Evolutionary conservation across 1,140 invertebrate genomes (phyloP), one percentile per base, ranked within the genome.

Genomic region (Hermetia illucens): DNA sequence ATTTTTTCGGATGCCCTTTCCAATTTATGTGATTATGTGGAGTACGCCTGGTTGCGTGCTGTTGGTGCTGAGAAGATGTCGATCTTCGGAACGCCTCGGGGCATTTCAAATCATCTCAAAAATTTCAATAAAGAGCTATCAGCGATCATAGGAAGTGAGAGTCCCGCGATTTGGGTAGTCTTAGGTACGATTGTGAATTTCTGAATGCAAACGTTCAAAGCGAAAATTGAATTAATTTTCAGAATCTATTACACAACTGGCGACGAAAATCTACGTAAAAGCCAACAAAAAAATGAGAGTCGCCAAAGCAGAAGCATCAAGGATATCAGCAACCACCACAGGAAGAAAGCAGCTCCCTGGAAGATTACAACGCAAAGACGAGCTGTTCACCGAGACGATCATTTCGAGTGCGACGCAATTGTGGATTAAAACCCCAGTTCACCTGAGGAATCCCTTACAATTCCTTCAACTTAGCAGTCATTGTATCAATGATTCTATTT

Each of bases 11-110:
- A 17, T 24, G 20, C 13, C 24, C 21, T 35, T 4, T 21, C 19
- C 4, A 16, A n/a, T 3, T 27, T 43, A 21, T 43, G 41, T 31
- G 21, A 33, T 5, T 35, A 36, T 31, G 21, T 43, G n/a, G 36
- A 43, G 15, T 8, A 35, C 3, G 13, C 12, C 16, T 43, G 41
- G 41, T n/a, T 43, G 1, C 22, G 39, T 3, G 16, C 37, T 5
- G 37, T 36, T 32, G 36, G 31, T 15, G 34, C 41, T 19, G 25
- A 39, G 21, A 42, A 38, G 35, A 43, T 43, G 34, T 43, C 41
- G 13, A 39, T 43, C 16, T 43, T 43, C 13, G 41, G 41, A 15
- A 16, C 36, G 8, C 12, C 37, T n/a, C 32, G 36, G 6, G 25
- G 6, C 4, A 30, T 36, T 3, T 31, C 38, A 10, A 43, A 39